Evolutionary conservation across 2,797 vertebrate genomes (phyloP).

Genomic region (Chelon labrosus): DNA sequence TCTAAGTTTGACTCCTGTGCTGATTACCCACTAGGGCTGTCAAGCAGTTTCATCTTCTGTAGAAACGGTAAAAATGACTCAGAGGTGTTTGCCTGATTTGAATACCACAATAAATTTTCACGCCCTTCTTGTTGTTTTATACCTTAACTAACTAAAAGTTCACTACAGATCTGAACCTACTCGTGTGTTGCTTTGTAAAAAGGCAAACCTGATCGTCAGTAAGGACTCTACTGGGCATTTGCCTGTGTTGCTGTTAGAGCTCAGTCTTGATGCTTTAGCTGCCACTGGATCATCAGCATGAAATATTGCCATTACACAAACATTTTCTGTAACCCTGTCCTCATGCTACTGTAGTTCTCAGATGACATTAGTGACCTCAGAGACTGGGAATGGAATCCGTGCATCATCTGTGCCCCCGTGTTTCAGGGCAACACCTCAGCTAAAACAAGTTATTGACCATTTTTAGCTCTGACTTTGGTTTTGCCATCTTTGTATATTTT

Average conservation of each 20-base stretch:
- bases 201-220: constrained; percentile 7
- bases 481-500: background rate
- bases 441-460: background rate
- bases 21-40: background rate
- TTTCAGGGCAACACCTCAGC: constrained; percentile 5
- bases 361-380: constrained; percentile 47
- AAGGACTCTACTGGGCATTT: background rate
- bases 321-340: constrained; percentile 43
- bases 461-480: background rate
- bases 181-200: background rate
- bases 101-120: constrained; percentile 7
- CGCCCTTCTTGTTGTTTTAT: background rate
- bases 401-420: constrained; percentile 18
- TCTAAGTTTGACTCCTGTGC: constrained; percentile 6
- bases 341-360: constrained; percentile 34
- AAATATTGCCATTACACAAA: constrained; percentile 55
- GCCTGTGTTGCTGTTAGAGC: constrained; percentile 6
- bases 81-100: constrained; percentile 8
- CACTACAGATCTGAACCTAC: background rate
- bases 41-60: constrained; percentile 11
- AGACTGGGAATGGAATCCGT: constrained; percentile 22
- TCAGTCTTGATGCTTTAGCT: constrained; percentile 41
- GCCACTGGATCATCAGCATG: constrained; percentile 38
- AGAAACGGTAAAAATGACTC: constrained; percentile 15
- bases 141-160: background rate